Evolutionary conservation across 2,888 invertebrate species (phyloP).

Genomic region (Chrysolina haemoptera): DNA sequence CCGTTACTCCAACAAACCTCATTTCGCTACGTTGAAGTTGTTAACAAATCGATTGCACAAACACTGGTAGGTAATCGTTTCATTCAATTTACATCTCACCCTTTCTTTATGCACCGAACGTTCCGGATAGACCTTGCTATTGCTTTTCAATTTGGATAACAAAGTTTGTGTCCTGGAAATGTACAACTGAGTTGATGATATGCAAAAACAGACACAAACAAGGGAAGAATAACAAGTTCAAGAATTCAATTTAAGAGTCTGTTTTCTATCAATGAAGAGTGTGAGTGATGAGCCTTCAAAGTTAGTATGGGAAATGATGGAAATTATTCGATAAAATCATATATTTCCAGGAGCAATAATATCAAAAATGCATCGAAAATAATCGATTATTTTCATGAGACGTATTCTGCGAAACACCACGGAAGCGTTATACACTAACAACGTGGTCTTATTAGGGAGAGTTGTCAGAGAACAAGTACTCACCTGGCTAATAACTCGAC

Average conservation of each 20-base stretch:
- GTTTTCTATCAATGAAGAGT: not conserved
- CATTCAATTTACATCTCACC: constrained; percentile 23
- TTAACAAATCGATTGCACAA: constrained; percentile 16
- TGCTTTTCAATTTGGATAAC: constrained; percentile 20
- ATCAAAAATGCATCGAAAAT: too few relatives aligned
- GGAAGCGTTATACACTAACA: too few relatives aligned
- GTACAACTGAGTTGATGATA: constrained; percentile 5
- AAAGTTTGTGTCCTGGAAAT: constrained; percentile 5
- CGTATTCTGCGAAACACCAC: too few relatives aligned
- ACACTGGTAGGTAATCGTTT: constrained; percentile 16
- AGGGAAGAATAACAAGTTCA: constrained; percentile 9
- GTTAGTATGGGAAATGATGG: too few relatives aligned
- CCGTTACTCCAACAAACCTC: not conserved
- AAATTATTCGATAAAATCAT: too few relatives aligned
- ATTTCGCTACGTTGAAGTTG: not conserved
- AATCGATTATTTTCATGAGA: too few relatives aligned
- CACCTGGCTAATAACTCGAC: too few relatives aligned
- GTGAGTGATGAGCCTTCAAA: not conserved
- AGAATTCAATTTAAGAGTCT: not conserved
- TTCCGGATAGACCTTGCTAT: constrained; percentile 2
- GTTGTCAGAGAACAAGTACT: too few relatives aligned
- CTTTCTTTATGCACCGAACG: constrained; percentile 9
- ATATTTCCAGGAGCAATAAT: too few relatives aligned
- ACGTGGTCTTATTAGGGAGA: too few relatives aligned
- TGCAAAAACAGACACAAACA: constrained; percentile 14